Conservation (phyloP, 2,888 invertebrate species). For the Uloborus plumipes region DNA sequence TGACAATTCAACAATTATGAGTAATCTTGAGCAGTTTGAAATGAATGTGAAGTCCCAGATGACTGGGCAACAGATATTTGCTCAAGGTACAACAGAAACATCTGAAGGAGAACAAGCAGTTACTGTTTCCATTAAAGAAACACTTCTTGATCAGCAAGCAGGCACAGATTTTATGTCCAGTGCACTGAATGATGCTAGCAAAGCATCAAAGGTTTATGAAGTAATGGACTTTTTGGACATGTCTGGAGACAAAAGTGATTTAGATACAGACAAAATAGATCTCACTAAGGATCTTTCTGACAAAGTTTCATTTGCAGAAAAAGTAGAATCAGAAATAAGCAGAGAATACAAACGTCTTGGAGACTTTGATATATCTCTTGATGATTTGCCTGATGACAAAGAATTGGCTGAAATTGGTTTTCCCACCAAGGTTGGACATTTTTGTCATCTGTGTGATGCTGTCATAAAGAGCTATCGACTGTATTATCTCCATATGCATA, state of each 20-base stretch:
- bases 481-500: constrained; percentile 66
- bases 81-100: constrained; percentile 52
- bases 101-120: constrained; percentile 54
- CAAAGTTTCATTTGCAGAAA: neutral
- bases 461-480: constrained; percentile 65
- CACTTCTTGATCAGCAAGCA: constrained; percentile 41
- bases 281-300: neutral
- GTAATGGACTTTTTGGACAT: constrained; percentile 54
- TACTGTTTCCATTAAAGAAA: constrained; percentile 52
- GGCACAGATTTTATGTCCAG: constrained; percentile 34
- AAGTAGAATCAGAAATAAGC: constrained; percentile 48
- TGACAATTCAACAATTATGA: constrained; percentile 45
- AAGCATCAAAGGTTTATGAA: constrained; percentile 41
- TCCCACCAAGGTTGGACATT: constrained; percentile 64
- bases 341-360: constrained; percentile 51
- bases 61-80: constrained; percentile 57
- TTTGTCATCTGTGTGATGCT: constrained; percentile 65
- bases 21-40: constrained; percentile 57
- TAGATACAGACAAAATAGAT: constrained; percentile 7
- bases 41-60: constrained; percentile 50
- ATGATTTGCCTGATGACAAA: constrained; percentile 61
- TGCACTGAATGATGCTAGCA: constrained; percentile 35
- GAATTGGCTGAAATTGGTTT: constrained; percentile 63
- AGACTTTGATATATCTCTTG: constrained; percentile 38
- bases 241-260: constrained; percentile 25